Evolutionary conservation across 1,140 invertebrate genomes (phyloP).

Genomic region (Teleogryllus occipitalis): DNA sequence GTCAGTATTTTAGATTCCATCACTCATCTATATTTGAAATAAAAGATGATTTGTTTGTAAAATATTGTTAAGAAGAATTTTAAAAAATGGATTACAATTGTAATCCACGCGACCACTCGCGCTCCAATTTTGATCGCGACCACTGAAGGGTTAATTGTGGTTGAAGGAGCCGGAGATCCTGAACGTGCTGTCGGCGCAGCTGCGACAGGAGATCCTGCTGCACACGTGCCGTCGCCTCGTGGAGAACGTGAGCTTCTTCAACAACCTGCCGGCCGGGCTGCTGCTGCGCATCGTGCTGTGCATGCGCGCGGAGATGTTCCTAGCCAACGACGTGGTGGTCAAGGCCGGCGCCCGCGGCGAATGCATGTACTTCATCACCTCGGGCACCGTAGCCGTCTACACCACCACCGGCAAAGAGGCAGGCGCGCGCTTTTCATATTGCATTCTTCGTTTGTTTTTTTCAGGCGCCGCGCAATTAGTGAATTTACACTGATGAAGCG

Average conservation of each 20-base stretch:
- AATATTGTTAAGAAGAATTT: no score
- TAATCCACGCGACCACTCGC: no score
- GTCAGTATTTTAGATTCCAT: no score
- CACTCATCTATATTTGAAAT: no score
- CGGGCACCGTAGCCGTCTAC: slow-evolving; percentile 43
- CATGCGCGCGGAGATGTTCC: slow-evolving; percentile 39
- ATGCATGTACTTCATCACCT: slow-evolving; percentile 41
- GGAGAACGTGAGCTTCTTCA: slow-evolving; percentile 39
- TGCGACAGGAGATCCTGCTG: slow-evolving; percentile 38
- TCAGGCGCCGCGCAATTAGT: no score
- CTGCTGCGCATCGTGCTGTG: slow-evolving; percentile 34
- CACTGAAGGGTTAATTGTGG: no score
- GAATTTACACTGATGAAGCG: no score
- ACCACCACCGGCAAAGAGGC: slow-evolving; percentile 35
- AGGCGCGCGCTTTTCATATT: no score
- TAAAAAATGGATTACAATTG: no score
- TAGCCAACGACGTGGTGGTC: slow-evolving; percentile 42
- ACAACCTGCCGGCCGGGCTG: slow-evolving; percentile 34
- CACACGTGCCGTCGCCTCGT: slow-evolving; percentile 38
- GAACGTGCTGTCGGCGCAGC: slow-evolving; percentile 35
- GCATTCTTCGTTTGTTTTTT: no score
- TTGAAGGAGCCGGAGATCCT: slow-evolving; percentile 37
- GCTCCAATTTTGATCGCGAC: no score
- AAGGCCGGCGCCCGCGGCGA: slow-evolving; percentile 35
- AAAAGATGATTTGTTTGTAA: no score